Evolutionary conservation across 23 tunicate species (phyloP).

Genomic region (Trididemnum miniatum): DNA sequence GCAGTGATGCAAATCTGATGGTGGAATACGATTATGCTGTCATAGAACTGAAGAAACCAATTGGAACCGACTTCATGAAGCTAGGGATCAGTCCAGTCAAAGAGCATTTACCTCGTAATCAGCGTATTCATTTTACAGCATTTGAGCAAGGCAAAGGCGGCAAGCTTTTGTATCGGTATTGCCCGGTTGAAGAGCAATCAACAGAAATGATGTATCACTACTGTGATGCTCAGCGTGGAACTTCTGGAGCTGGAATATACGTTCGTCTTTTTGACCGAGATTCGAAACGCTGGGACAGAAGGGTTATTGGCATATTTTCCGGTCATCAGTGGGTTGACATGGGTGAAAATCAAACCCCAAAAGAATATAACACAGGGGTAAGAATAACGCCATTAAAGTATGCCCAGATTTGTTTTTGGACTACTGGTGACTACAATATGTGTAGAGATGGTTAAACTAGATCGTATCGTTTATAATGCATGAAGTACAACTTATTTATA

Average conservation of each 20-base stretch:
- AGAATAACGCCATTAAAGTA: conserved; percentile 74
- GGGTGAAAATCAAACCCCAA: conserved; percentile 43
- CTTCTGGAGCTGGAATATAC: conserved; percentile 91
- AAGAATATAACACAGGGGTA: conserved; percentile 93
- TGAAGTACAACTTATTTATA: too few relatives aligned
- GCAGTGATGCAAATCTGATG: not conserved
- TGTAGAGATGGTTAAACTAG: conserved; percentile 74
- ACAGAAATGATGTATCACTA: conserved; percentile 78
- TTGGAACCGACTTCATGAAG: conserved; percentile 61
- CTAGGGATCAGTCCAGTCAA: conserved; percentile 76
- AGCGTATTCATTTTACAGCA: conserved; percentile 83
- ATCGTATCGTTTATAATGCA: too few relatives aligned
- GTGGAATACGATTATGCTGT: conserved; percentile 92
- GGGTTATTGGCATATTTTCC: conserved; percentile 82
- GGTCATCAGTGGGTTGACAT: conserved; percentile 85
- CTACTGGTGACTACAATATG: conserved; percentile 61
- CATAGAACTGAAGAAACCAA: conserved; percentile 58
- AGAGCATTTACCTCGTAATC: conserved; percentile 51
- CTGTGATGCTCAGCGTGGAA: conserved; percentile 76
- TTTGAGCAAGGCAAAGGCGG: conserved; percentile 38
- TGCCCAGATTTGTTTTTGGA: conserved; percentile 92
- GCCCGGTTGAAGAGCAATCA: conserved; percentile 82
- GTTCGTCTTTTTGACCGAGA: conserved; percentile 65
- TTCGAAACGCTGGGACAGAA: conserved; percentile 49
- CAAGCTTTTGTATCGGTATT: conserved; percentile 59